Base-by-base conservation (phyloP, 1,140 invertebrate genomes). In the Aphidius ervi region DNA sequence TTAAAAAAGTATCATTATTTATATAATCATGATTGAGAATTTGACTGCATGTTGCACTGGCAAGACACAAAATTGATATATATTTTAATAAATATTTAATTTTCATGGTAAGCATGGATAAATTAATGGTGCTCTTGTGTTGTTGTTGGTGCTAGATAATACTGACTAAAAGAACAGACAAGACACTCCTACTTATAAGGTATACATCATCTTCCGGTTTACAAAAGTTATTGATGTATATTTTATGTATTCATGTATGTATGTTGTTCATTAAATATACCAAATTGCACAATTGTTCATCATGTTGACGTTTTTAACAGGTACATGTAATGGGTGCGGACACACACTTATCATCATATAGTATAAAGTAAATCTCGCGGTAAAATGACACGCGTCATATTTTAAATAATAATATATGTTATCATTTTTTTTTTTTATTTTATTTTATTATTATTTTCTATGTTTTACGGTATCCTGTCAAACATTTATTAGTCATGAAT, bases 401-500 rank as follows among this genome's bases (percentile, higher is more conserved):
- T 45, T 37, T 45, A 6, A 49, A 8, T 49, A 49, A 49, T 49
- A 37, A 37, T 57, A 31, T 40, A 40, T 6, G 55, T 37, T 46
- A 46, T 49, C 16, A 46, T 56, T 16, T 40, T 53, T 59, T 3
- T 31, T 31, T 31, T 31, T 31, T 31, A 31, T 31, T 31, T 31
- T 52, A 53, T 45, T 41, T 37, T 45, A 42, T 46, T n/a, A 31
- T 31, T 57, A 41, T 41, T 54, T n/a, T 54, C 52, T 54, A 9
- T 54, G 9, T 41, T 23, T 46, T 20, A 41, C 60, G 47, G 61
- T 56, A 65, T 67, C 58, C 62, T 63, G 63, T 69, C 61, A 64
- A 71, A 71, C 67, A 69, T 70, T 70, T 61, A 62, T 58, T 46
- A 56, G 57, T 60, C 63, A 62, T 58, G 45, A 52, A 39, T 52